Conservation (phyloP, 2,113 vertebrate species). For the Nesospiza acunhae region DNA sequence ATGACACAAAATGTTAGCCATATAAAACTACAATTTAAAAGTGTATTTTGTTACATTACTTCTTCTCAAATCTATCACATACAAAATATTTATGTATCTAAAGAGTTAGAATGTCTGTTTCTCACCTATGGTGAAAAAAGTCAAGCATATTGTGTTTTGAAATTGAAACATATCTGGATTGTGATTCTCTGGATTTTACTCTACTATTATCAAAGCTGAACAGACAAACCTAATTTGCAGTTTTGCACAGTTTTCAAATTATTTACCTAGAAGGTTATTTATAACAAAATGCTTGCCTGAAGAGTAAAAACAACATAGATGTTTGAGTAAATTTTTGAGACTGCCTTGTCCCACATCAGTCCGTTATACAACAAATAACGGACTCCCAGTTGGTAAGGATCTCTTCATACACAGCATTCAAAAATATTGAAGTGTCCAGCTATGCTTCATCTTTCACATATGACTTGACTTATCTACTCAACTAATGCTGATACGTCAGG, state of each 20-base stretch:
- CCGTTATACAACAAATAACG: not conserved
- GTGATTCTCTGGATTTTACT: not conserved
- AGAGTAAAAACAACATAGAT: not conserved
- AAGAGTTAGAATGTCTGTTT: not conserved
- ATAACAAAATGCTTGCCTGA: not conserved
- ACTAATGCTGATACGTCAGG: not conserved
- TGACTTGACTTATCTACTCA: not conserved
- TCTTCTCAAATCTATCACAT: not conserved
- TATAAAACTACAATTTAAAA: not conserved
- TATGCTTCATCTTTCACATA: not conserved
- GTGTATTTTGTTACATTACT: not conserved
- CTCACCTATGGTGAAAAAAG: not conserved
- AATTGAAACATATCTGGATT: slow-evolving; percentile 1
- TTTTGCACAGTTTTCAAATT: not conserved
- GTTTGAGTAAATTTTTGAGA: not conserved
- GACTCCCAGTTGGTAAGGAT: not conserved
- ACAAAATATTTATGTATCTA: not conserved
- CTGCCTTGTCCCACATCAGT: not conserved
- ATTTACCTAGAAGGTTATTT: not conserved
- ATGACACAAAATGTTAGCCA: not conserved
- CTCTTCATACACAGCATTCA: not conserved
- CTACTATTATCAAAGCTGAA: not conserved
- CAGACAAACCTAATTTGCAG: not conserved
- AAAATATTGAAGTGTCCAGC: not conserved
- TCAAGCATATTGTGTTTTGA: not conserved